Evolutionary conservation across 2,888 invertebrate genomes (phyloP), one percentile per base, ranked within the genome.

Genomic region (Apamea crenata): DNA sequence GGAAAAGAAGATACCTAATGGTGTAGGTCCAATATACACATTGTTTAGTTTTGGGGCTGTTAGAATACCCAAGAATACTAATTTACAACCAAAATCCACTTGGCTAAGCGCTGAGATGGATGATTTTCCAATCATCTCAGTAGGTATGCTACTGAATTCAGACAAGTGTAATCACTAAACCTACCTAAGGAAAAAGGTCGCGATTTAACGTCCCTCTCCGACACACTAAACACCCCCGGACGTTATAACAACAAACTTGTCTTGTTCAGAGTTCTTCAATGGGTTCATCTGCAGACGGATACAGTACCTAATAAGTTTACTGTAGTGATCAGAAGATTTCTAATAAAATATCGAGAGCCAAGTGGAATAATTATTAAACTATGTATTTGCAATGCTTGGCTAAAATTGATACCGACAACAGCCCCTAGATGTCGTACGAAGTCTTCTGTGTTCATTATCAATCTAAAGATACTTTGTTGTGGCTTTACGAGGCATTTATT

Each of bases 391-490:
- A 69, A 69, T 32, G 69, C 32, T 6, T 16, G 25, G 25, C 2
- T 69, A 32, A 32, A 25, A 53, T 36, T 32, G 40, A 14, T 67
- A 50, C n/a, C n/a, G 3, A 2, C 14, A 80, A 67, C 66, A 47
- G 56, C 29, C 59, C 12, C 56, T 79, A 80, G 78, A 78, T 78
- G 78, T 40, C 78, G 47, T 29, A 47, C 59, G 12, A 59, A 59
- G 80, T 50, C 66, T 47, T 36, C 14, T 40, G 21, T 25, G 78
- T 78, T 53, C 65, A 32, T 65, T 10, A 63, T 21, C 10, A 44
- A 10, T 53, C 0, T 76, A 63, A 0, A 32, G 21, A n/a, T 21
- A 66, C 18, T 12, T 44, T 47, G 18, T 65, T n/a, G 2, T 63
- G 3, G 18, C 29, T 32, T 29, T 50, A 18, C 40, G 6, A 29